Base-by-base conservation (phyloP, 2,797 vertebrate genomes). In the Periparus ater region DNA sequence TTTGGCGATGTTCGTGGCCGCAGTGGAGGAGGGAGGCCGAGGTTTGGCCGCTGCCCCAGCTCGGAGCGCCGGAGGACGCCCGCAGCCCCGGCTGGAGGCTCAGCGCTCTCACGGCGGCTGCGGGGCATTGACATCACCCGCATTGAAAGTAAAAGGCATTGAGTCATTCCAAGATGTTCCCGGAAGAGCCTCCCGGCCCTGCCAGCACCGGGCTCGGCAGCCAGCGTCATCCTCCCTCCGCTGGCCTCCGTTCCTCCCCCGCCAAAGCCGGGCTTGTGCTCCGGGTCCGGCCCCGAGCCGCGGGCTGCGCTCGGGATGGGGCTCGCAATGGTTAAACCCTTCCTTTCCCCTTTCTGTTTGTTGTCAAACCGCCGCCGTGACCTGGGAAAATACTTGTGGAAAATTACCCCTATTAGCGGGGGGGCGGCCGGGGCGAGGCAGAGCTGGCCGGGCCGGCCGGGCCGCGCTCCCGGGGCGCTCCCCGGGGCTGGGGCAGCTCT, bases 151-250 rank as follows among this genome's bases (percentile, higher is more conserved):
- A 72, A 95, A 95, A 95, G 92, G 72, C 92, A 30, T 92, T 80
- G 92, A 94, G 50, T 91, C 72, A 61, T 73, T 95, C 95, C 95
- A 95, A 95, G 92, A 87, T 38, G 40, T 93, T 94, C 93, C 93
- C 85, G 82, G 93, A 94, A 94, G 92, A 58, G 40, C 5, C 61
- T 87, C 61, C 54, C 6, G 84, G 78, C 85, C 57, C 81, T 89
- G 95, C 87, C 93, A 89, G 78, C 68, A 7, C 63, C 9, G 18
- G 44, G 67, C 84, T 74, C 5, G 47, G 48, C 42, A 42, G 81
- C 68, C 36, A 54, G 75, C 45, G 2, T 70, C 75, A 0, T 29
- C 40, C 81, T 86, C 30, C 32, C 44, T 54, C 23, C 5, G 25
- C 7, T 85, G 81, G 91, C 91, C 54, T 47, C 15, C 0, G 32